Percentiles rank a stretch among this genome's conserved stretches.
Conservation (phyloP, 2,888 invertebrate species). For the Pelosia muscerda region DNA sequence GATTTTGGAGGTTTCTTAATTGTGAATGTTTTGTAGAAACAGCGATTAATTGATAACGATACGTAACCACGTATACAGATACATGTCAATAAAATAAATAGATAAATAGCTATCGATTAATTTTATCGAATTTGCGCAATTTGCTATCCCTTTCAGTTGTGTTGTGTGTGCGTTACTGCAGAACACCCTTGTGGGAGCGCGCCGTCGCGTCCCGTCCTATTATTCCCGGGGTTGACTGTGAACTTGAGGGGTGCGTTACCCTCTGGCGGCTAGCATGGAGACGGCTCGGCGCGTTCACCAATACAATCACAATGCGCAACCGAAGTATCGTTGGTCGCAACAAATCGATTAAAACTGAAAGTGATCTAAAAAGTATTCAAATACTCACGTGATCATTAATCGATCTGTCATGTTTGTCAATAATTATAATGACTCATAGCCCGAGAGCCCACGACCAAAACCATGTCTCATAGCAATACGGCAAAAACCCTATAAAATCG, state of each 20-base stretch:
- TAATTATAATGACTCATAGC: background rate
- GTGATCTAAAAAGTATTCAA: slow-evolving; percentile 32
- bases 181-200: slow-evolving; percentile 56
- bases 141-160: slow-evolving; percentile 57
- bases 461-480: too few relatives aligned
- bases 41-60: slow-evolving; percentile 22
- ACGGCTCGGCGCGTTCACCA: slow-evolving; percentile 63
- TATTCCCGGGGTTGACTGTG: slow-evolving; percentile 75
- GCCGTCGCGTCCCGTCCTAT: slow-evolving; percentile 59
- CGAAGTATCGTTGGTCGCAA: slow-evolving; percentile 35
- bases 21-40: slow-evolving; percentile 34
- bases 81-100: slow-evolving; percentile 8
- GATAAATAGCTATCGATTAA: slow-evolving; percentile 15
- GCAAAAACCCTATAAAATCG: too few relatives aligned
- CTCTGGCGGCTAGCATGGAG: slow-evolving; percentile 60
- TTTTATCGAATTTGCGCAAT: slow-evolving; percentile 50
- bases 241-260: slow-evolving; percentile 85
- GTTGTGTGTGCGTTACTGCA: slow-evolving; percentile 57
- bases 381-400: slow-evolving; percentile 51
- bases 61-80: background rate
- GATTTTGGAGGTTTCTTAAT: slow-evolving; percentile 28
- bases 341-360: slow-evolving; percentile 34
- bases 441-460: too few relatives aligned
- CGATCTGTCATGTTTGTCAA: slow-evolving; percentile 30
- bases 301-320: slow-evolving; percentile 58